These are phyloP conservation scores for Oncorhynchus clarkii DNA, from an alignment of 2,113 vertebrate genomes.

Conservation along the genomic window DNA sequence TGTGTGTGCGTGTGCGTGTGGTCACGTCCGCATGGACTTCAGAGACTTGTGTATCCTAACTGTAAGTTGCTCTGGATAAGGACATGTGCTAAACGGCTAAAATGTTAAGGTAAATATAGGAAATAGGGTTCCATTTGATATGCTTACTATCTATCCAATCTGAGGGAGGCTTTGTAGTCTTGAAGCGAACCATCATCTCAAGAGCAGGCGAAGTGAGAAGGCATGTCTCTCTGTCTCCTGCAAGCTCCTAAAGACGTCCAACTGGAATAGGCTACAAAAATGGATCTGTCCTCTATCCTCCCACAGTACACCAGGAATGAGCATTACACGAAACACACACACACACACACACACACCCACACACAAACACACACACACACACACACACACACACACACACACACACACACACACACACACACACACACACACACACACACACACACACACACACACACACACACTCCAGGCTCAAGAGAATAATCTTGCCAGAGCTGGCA, in stretches of 20 bases:
- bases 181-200: neutral
- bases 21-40: too few relatives aligned
- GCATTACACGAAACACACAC: constrained; percentile 20
- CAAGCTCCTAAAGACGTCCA: neutral
- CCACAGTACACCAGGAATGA: constrained; percentile 27
- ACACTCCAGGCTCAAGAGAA: constrained; percentile 33
- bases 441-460: neutral
- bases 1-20: too few relatives aligned
- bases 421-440: too few relatives aligned
- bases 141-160: neutral
- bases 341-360: constrained; percentile 22
- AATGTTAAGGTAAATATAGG: too few relatives aligned
- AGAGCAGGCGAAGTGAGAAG: constrained; percentile 16
- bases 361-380: too few relatives aligned
- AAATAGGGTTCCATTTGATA: too few relatives aligned
- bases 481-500: constrained; percentile 53
- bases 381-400: too few relatives aligned
- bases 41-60: too few relatives aligned
- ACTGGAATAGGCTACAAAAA: constrained; percentile 11
- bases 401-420: too few relatives aligned
- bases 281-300: constrained; percentile 31
- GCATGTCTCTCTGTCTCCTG: neutral
- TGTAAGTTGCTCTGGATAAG: too few relatives aligned
- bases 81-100: too few relatives aligned
- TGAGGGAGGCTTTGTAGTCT: neutral